Conservation (phyloP, 2,797 vertebrate genomes). For the Odontamblyopus rebecca region DNA sequence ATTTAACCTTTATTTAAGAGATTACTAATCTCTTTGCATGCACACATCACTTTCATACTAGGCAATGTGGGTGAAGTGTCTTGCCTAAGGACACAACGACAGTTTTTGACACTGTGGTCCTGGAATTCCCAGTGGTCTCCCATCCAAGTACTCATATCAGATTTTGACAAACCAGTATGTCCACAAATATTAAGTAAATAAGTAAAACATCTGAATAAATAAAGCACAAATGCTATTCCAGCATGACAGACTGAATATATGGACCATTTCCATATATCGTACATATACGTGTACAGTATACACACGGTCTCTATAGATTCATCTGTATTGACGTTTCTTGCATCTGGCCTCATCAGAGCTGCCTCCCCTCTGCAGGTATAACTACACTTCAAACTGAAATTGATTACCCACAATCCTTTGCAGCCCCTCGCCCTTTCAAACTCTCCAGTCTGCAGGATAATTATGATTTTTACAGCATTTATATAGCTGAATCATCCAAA, state of each 20-base stretch:
- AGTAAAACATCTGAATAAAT: no score
- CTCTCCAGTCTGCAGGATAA: not conserved
- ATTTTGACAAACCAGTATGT: no score
- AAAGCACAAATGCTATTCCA: not conserved
- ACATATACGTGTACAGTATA: not conserved
- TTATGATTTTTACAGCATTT: not conserved
- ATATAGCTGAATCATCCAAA: not conserved
- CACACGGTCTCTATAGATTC: not conserved
- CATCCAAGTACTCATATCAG: no score
- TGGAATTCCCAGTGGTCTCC: no score
- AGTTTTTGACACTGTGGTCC: no score
- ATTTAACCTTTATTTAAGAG: no score
- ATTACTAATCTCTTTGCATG: no score
- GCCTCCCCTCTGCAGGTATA: not conserved
- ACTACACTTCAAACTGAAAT: not conserved
- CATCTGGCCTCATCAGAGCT: not conserved
- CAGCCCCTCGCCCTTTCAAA: not conserved
- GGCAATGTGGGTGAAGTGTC: no score
- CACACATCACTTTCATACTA: no score
- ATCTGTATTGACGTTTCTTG: not conserved
- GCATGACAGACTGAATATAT: not conserved
- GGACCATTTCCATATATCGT: not conserved
- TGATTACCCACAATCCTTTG: slow-evolving; percentile 11
- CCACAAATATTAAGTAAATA: no score
- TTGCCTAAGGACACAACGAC: no score